Evolutionary conservation across 64 coral and sea anemone genomes (phyloP).

Genomic region (Pocillopora damicornis): DNA sequence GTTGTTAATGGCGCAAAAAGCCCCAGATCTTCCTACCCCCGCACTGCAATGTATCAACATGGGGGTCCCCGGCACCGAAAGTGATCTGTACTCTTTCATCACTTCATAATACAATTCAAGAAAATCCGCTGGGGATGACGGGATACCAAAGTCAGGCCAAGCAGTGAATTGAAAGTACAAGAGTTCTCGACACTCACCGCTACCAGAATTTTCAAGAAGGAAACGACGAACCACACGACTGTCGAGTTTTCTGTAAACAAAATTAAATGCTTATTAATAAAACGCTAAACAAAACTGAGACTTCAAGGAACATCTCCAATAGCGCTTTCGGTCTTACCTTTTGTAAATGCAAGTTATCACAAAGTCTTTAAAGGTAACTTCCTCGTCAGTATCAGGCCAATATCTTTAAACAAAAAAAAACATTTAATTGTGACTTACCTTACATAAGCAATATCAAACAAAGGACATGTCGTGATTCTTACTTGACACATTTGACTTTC

Average conservation of each 20-base stretch:
- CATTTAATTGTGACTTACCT: background rate
- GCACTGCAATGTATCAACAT: constrained; percentile 60
- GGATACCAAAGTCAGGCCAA: constrained; percentile 69
- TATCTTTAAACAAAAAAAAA: constrained; percentile 19
- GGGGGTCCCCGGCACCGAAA: constrained; percentile 23
- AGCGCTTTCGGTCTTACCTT: constrained; percentile 8
- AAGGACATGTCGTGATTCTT: background rate
- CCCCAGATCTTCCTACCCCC: constrained; percentile 47
- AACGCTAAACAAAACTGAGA: too few species aligned
- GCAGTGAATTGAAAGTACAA: constrained; percentile 47
- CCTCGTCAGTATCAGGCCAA: constrained; percentile 62
- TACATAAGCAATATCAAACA: background rate
- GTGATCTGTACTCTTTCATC: constrained; percentile 19
- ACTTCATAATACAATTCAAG: constrained; percentile 46
- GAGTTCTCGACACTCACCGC: constrained; percentile 50
- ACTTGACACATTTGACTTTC: constrained; percentile 68
- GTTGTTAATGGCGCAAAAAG: constrained; percentile 47
- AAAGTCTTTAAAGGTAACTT: constrained; percentile 47
- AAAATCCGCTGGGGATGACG: constrained; percentile 54
- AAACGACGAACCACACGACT: constrained; percentile 54
- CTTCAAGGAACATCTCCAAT: too few species aligned
- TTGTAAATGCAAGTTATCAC: constrained; percentile 47
- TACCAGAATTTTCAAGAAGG: constrained; percentile 38
- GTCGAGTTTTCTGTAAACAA: constrained; percentile 40
- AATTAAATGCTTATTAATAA: background rate